Base-by-base conservation (phyloP, 2,797 vertebrate species). In the Ibycter americanus region DNA sequence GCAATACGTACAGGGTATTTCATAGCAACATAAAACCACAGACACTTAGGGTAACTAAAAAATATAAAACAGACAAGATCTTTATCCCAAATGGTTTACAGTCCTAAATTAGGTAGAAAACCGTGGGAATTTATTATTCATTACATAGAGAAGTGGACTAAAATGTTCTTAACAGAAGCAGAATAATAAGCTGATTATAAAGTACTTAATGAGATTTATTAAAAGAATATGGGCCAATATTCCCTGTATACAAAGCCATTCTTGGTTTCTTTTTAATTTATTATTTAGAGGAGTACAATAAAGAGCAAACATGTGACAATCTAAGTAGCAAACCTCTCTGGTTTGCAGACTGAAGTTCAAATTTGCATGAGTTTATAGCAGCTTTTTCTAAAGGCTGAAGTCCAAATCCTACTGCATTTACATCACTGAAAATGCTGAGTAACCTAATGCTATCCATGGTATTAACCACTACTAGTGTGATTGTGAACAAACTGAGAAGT, bases 101-200 rank as follows among this genome's bases (percentile, higher is more conserved):
- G 38, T 76, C 25, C 62, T 82, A 80, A 91, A 89, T 67, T 63
- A 93, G 61, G 52, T n/a, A 72, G 38, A 83, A 96, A 79, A 93
- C 56, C 87, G 42, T 68, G 13, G 47, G 29, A 85, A 89, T 95
- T 70, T 77, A 79, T 90, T 91, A 74, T 42, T 82, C 52, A 46
- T 80, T 95, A 59, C 52, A 66, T 42, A 70, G 76, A 70, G 44
- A 95, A 86, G 46, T 62, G 23, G 76, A 96, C 46, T 92, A 94
- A 97, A 94, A 74, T 49, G 4, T 90, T 97, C 90, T 83, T 90
- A 95, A 96, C 46, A 94, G 82, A 87, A 96, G 81, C 66, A 83
- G 83, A 96, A 95, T 96, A 97, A 96, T 97, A 94, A 97, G 89
- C 89, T 96, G 91, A 97, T 97, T 97, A 94, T 93, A 81, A 97